A percentile compares a stretch with the other conserved stretches of the same genome.
These are phyloP conservation scores for Steinernema feltiae DNA, from an alignment of 1,140 invertebrate species.

Conservation along the genomic window DNA sequence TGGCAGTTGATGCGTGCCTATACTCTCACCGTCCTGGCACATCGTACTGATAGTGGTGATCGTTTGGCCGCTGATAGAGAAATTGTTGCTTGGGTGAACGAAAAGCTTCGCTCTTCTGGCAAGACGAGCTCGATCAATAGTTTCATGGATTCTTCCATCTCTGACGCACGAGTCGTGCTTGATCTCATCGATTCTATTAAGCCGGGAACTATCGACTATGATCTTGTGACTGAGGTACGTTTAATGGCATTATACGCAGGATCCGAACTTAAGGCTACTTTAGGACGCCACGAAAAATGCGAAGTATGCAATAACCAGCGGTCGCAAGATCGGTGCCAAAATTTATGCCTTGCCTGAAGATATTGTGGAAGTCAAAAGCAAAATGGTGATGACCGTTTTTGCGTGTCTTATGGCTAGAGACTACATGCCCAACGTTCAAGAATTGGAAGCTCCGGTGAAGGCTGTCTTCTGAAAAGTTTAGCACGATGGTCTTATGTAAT, in stretches of 20 bases:
- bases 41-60: constrained; percentile 74
- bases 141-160: constrained; percentile 79
- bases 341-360: constrained; percentile 99
- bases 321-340: constrained; percentile 87
- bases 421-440: constrained; percentile 75
- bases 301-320: constrained; percentile 96
- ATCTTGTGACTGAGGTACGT: constrained; percentile 65
- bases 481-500: too few species aligned
- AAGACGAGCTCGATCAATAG: constrained; percentile 75
- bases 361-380: constrained; percentile 86
- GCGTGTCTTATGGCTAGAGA: constrained; percentile 95
- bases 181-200: constrained; percentile 94
- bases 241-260: constrained; percentile 17
- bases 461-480: neutral
- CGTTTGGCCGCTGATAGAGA: constrained; percentile 81
- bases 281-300: constrained; percentile 90
- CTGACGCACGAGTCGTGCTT: constrained; percentile 76
- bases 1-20: constrained; percentile 99
- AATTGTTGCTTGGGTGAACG: constrained; percentile 93
- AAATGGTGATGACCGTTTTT: constrained; percentile 99
- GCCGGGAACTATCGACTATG: constrained; percentile 88
- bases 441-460: neutral
- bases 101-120: constrained; percentile 70
- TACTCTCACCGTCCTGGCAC: constrained; percentile 82
- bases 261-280: too few species aligned